These are phyloP conservation scores for Maniola jurtina DNA, from an alignment of 1,140 invertebrate genomes.

Conservation along the genomic window DNA sequence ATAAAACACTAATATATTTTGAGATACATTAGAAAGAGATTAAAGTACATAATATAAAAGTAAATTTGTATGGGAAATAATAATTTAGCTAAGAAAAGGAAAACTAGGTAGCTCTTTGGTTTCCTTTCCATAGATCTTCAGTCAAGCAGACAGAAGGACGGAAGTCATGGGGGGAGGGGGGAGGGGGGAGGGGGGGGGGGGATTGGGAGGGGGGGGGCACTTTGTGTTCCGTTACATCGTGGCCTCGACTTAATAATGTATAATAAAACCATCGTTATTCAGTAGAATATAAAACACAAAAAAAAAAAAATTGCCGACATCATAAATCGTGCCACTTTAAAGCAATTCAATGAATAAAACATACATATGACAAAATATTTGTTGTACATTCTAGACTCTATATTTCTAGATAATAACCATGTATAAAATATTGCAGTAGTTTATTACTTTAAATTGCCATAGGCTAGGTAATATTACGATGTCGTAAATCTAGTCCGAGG, in stretches of 20 bases:
- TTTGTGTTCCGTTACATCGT: too few relatives aligned
- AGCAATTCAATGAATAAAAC: not conserved
- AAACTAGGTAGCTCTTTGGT: too few relatives aligned
- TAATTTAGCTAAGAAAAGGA: too few relatives aligned
- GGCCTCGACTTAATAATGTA: not conserved
- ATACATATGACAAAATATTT: not conserved
- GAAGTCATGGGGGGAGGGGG: too few relatives aligned
- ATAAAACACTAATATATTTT: too few relatives aligned
- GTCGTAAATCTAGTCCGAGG: constrained; percentile 21
- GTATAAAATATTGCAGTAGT: constrained; percentile 30
- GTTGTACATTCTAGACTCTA: not conserved
- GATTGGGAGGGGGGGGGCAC: too few relatives aligned
- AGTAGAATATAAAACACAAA: not conserved
- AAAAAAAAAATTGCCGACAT: not conserved
- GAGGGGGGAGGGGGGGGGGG: too few relatives aligned
- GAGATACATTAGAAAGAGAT: too few relatives aligned
- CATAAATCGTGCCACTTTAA: not conserved
- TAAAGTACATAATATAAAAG: too few relatives aligned
- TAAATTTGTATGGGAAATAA: too few relatives aligned
- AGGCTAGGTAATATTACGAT: constrained; percentile 28
- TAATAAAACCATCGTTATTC: not conserved
- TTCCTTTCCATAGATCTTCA: too few relatives aligned
- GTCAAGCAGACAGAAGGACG: too few relatives aligned
- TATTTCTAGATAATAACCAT: constrained; percentile 15
- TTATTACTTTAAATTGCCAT: constrained; percentile 30